phyloP scores from a whole-genome alignment of 2,888 invertebrate species.

The Trilocha varians region DNA sequence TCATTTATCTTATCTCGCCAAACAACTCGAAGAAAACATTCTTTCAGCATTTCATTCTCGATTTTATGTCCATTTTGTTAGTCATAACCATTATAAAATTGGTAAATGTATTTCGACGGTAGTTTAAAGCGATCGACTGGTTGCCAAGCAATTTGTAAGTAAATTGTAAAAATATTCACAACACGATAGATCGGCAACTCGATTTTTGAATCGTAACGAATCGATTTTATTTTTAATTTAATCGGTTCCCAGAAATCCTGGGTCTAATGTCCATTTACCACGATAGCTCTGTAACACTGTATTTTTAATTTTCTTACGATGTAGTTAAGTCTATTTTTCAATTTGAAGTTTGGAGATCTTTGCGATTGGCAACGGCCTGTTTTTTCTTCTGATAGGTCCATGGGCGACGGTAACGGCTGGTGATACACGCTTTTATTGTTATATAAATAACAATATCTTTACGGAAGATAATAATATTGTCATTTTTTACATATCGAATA shows the following conservation, averaged over 20 bases:
- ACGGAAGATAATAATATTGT: no score
- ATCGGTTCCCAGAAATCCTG: slow-evolving; percentile 35
- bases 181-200: slow-evolving; percentile 19
- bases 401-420: no score
- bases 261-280: slow-evolving; percentile 25
- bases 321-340: not conserved
- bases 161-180: slow-evolving; percentile 11
- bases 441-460: no score
- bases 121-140: not conserved
- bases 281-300: slow-evolving; percentile 14
- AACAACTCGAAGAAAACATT: not conserved
- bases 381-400: no score
- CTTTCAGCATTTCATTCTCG: not conserved
- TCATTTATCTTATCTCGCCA: not conserved
- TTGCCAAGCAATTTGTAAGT: not conserved
- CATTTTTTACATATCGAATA: no score
- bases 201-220: slow-evolving; percentile 37
- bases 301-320: no score
- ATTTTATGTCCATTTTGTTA: no score
- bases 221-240: slow-evolving; percentile 36
- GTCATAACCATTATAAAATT: no score
- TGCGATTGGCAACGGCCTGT: no score
- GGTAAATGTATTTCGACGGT: not conserved
- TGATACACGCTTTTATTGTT: no score
- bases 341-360: no score